Conservation (phyloP, 92 coral and sea anemone genomes). For the Porites lobata region DNA sequence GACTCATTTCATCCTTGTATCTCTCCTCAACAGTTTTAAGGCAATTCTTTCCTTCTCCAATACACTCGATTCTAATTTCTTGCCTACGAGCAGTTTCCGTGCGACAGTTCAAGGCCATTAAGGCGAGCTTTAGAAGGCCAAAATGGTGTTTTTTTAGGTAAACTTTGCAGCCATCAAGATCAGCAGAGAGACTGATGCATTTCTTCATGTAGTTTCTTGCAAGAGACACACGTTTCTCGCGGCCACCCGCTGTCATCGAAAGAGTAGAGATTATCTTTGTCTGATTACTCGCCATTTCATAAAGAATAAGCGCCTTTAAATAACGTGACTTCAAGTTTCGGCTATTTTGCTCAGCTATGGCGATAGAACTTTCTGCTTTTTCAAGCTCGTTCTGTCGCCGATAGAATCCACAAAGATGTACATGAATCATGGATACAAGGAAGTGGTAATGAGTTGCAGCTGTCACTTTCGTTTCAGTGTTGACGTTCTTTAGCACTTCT, state of each 20-base stretch:
- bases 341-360: conserved; percentile 53
- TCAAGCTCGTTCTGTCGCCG: conserved; percentile 64
- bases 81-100: conserved; percentile 56
- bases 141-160: conserved; percentile 68
- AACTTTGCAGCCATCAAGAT: conserved; percentile 33
- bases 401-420: conserved; percentile 66
- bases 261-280: conserved; percentile 6
- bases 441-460: background rate
- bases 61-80: conserved; percentile 12
- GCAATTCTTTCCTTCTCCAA: conserved; percentile 58
- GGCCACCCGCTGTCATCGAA: conserved; percentile 13
- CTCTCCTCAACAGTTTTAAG: conserved; percentile 13
- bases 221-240: conserved; percentile 27
- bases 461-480: conserved; percentile 11
- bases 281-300: conserved; percentile 76
- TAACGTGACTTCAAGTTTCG: conserved; percentile 17
- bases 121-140: conserved; percentile 62
- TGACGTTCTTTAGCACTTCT: background rate
- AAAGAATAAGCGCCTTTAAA: conserved; percentile 50
- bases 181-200: conserved; percentile 52
- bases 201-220: conserved; percentile 33
- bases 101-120: conserved; percentile 73
- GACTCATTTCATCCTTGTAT: conserved; percentile 46
- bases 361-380: conserved; percentile 38
- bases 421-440: conserved; percentile 44